A percentile compares a stretch with the other conserved stretches of the same genome.
Evolutionary conservation across 2,113 vertebrate genomes (phyloP).

Genomic region (Neopipo cinnamomea): DNA sequence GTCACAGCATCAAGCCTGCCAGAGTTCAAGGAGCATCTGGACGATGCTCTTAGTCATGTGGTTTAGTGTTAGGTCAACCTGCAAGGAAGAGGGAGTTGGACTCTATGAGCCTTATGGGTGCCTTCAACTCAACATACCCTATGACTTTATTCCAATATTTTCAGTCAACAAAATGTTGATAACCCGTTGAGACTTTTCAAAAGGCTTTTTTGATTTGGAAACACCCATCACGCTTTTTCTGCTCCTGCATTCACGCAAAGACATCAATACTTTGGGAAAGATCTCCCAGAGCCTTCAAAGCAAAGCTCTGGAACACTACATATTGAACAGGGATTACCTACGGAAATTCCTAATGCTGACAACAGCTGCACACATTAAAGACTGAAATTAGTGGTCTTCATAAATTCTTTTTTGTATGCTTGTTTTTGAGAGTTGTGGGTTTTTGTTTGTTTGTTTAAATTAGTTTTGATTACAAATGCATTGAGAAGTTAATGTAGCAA

Average conservation of each 20-base stretch:
- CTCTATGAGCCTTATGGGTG: rapidly evolving
- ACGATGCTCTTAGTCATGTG: rapidly evolving
- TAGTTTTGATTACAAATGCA: not conserved
- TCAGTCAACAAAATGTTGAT: not conserved
- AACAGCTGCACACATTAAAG: not conserved
- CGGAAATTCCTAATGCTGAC: not conserved
- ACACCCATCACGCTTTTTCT: not conserved
- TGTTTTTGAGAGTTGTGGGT: not conserved
- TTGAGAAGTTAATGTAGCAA: not conserved
- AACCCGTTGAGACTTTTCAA: not conserved
- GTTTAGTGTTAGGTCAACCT: not conserved
- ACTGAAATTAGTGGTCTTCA: not conserved
- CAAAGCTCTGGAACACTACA: not conserved
- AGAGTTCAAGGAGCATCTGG: not conserved
- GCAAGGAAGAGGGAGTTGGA: rapidly evolving
- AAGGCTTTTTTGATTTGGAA: not conserved
- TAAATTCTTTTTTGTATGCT: not conserved
- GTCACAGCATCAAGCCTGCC: not conserved
- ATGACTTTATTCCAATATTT: not conserved
- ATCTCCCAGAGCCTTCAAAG: not conserved
- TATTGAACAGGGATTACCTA: not conserved
- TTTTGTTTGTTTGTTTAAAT: not conserved
- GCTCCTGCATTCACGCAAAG: not conserved
- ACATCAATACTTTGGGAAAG: not conserved
- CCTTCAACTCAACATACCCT: not conserved